Conservation (phyloP, 2,797 vertebrate species). For the Typhlichthys subterraneus region DNA sequence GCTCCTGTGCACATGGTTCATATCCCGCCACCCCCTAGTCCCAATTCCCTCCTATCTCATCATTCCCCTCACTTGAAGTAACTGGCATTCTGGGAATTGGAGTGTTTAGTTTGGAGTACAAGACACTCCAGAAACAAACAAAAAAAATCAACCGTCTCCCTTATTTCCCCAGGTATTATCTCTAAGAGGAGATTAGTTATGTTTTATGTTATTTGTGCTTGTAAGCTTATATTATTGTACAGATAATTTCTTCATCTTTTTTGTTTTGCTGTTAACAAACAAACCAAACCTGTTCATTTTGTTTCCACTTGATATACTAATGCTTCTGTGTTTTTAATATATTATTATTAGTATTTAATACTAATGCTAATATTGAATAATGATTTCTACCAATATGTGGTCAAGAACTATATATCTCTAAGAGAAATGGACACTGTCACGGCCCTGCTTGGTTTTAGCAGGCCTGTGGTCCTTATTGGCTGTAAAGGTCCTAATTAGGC, state of each 20-base stretch:
- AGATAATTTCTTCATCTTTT: too few relatives aligned
- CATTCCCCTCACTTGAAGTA: conserved; percentile 16
- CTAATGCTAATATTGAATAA: too few relatives aligned
- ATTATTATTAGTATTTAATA: too few relatives aligned
- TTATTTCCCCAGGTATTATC: neutral
- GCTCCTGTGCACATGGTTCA: neutral
- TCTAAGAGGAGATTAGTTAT: neutral
- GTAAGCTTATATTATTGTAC: neutral
- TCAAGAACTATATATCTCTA: neutral
- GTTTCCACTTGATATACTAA: too few relatives aligned
- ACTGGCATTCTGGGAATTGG: conserved; percentile 59
- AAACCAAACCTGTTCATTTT: too few relatives aligned
- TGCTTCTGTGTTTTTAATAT: too few relatives aligned
- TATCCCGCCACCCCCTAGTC: conserved; percentile 10
- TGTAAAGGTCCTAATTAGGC: too few relatives aligned
- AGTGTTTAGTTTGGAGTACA: conserved; percentile 36
- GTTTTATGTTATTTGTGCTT: neutral
- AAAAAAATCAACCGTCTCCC: neutral
- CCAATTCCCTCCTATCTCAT: conserved; percentile 11
- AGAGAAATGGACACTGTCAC: neutral
- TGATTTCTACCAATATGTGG: too few relatives aligned
- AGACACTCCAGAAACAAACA: conserved; percentile 18
- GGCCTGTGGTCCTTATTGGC: too few relatives aligned
- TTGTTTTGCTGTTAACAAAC: too few relatives aligned
- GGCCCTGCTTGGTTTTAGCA: too few relatives aligned